Conservation (phyloP, 2,797 vertebrate species). For the Sebastes steindachneri region DNA sequence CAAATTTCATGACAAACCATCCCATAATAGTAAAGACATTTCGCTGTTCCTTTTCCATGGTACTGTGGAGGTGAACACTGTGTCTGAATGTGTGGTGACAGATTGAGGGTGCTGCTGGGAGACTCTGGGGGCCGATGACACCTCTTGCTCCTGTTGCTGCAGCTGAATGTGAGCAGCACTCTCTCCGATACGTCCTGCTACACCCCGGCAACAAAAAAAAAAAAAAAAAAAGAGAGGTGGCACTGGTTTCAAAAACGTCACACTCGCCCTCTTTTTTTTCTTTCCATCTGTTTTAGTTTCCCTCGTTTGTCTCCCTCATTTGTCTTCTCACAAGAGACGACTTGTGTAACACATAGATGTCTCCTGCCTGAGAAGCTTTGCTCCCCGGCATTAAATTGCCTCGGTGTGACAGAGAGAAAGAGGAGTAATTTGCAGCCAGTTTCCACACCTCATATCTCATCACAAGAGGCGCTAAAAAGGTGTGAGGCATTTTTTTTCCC, state of each 20-base stretch:
- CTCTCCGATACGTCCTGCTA: neutral
- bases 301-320: conserved; percentile 47
- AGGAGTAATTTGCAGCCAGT: conserved; percentile 48
- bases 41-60: neutral
- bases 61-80: neutral
- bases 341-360: conserved; percentile 34
- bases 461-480: conserved; percentile 34
- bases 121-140: conserved; percentile 22
- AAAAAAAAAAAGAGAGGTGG: neutral
- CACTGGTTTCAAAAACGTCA: conserved; percentile 14
- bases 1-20: neutral
- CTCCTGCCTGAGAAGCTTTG: conserved; percentile 45
- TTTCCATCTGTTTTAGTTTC: conserved; percentile 20
- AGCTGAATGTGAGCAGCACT: conserved; percentile 16
- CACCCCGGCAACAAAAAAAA: neutral
- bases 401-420: conserved; percentile 56
- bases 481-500: neutral
- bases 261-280: conserved; percentile 18
- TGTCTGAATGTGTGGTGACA: conserved; percentile 49
- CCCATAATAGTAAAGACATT: neutral
- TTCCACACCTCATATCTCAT: conserved; percentile 53
- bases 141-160: conserved; percentile 42
- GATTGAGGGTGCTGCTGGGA: conserved; percentile 64
- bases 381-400: conserved; percentile 47
- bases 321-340: conserved; percentile 38